Base-by-base conservation (phyloP, 2,797 vertebrate genomes). In the Luscinia luscinia region DNA sequence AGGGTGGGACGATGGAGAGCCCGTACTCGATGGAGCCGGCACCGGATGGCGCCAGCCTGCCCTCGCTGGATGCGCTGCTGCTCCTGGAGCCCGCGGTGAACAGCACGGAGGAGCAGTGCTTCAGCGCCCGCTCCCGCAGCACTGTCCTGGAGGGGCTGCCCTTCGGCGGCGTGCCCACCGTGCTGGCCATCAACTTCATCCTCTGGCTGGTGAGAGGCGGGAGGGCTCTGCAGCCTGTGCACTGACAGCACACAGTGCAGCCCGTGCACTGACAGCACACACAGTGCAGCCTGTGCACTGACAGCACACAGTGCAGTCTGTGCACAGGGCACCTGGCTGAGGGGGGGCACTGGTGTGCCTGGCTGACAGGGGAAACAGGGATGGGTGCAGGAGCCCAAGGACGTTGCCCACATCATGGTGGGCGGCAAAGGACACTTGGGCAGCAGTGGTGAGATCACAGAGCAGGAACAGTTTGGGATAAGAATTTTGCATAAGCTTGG, bases 61-160 rank as follows among this genome's bases (percentile, higher is more conserved):
- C 61, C 67, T 97, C 97, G 0, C 95, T 97, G 79, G 98, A 97
- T 2, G 28, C 88, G 63, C 90, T 98, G 77, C 76, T 96, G 45
- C 95, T 98, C 79, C 85, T 97, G 84, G 97, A 97, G 0, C 20
- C 92, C 1, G 22, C 96, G 0, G 93, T 30, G 76, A 99, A 99
- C 98, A 95, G 96, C 90, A 98, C 99, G 0, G 96, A 78, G 6
- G 98, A 98, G 8, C 98, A 98, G 61, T 99, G 99, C 91, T 99
- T 99, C 96, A 98, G 94, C 6, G 96, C 98, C 11, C 98, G 97
- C 64, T 98, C 98, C 28, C 98, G 52, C 93, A 99, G 98, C 98
- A 99, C 98, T 0, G 99, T 99, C 77, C 98, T 99, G 66, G 98
- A 99, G 96, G 99, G 99, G 17, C 97, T 99, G 96, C 98, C 99